A percentile compares a stretch with the other conserved stretches of the same genome.
Evolutionary conservation across 2,797 vertebrate genomes (phyloP).

Genomic region (Anguilla marmorata): DNA sequence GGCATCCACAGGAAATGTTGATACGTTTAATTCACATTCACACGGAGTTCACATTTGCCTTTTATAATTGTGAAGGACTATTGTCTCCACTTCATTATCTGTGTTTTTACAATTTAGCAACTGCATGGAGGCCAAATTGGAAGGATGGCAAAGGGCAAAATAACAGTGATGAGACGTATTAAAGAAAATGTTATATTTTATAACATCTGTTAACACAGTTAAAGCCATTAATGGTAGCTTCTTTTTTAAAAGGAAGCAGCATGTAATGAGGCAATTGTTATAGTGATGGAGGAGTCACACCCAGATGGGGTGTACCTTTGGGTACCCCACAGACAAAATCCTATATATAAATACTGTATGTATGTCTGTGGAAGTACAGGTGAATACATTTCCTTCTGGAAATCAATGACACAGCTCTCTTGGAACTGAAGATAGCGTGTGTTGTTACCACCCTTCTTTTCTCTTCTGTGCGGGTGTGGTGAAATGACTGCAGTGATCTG

Average conservation of each 20-base stretch:
- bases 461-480: neutral
- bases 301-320: neutral
- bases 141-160: neutral
- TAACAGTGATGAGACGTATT: neutral
- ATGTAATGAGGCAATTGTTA: neutral
- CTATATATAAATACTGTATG: neutral
- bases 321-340: neutral
- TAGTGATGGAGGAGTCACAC: neutral
- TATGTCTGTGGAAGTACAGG: neutral
- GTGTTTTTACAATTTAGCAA: neutral
- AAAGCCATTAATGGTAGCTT: neutral
- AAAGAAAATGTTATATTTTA: neutral
- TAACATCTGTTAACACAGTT: neutral
- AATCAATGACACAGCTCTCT: neutral
- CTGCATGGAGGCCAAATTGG: neutral
- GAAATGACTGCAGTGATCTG: neutral
- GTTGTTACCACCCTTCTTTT: neutral
- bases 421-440: neutral
- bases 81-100: neutral
- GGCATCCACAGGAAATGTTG: neutral
- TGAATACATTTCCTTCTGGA: neutral
- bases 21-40: neutral
- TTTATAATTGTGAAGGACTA: neutral
- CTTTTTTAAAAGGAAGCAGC: neutral
- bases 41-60: neutral